These are phyloP conservation scores for Drosophila chauvacae DNA, from an alignment of 1,140 invertebrate species.

Conservation along the genomic window DNA sequence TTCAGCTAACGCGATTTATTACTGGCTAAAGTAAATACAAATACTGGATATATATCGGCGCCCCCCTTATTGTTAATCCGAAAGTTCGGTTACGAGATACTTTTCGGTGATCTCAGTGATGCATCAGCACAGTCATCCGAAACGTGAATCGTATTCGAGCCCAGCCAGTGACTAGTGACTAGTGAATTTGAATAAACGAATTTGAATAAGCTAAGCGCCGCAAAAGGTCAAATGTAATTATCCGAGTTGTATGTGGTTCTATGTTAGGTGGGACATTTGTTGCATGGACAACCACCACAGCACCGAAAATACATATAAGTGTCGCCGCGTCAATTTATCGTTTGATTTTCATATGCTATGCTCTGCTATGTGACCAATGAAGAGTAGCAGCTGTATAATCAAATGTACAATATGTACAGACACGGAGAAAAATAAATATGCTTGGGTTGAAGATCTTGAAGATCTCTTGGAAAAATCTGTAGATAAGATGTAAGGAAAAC, in stretches of 20 bases:
- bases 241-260: constrained; percentile 8
- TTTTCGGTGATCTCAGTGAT: constrained; percentile 38
- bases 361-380: constrained; percentile 39
- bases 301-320: constrained; percentile 25
- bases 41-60: constrained; percentile 27
- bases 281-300: constrained; percentile 18
- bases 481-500: not conserved
- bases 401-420: constrained; percentile 10
- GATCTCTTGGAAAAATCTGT: not conserved
- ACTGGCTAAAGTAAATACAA: constrained; percentile 52
- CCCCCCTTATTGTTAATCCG: constrained; percentile 1
- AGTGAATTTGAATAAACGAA: constrained; percentile 10
- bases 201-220: constrained; percentile 12
- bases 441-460: not conserved
- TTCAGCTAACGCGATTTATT: constrained; percentile 44
- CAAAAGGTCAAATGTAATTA: constrained; percentile 58
- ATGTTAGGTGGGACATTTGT: constrained; percentile 35
- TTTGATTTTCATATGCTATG: constrained; percentile 53
- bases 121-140: constrained; percentile 22
- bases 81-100: not conserved
- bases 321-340: constrained; percentile 39
- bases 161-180: constrained; percentile 3
- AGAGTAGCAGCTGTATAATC: constrained; percentile 45
- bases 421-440: constrained; percentile 24
- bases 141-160: constrained; percentile 12